Conservation (phyloP, 2,797 vertebrate species). For the Chaenodraco wilsoni region DNA sequence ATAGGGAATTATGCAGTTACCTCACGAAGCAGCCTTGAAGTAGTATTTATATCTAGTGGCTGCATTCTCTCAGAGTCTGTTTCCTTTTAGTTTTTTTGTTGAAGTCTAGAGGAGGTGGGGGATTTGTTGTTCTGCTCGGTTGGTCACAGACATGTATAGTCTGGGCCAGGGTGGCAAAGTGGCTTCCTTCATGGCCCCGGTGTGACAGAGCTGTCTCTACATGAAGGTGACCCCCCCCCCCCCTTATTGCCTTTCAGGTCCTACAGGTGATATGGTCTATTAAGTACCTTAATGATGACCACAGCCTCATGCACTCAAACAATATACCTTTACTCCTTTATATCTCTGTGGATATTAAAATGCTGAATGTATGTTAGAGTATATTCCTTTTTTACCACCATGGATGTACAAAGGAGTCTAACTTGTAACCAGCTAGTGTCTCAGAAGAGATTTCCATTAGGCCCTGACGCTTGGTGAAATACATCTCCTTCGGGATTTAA, state of each 20-base stretch:
- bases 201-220: slow-evolving; percentile 75
- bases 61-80: slow-evolving; percentile 2
- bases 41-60: slow-evolving; percentile 14
- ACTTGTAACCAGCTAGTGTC: slow-evolving; percentile 44
- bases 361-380: slow-evolving; percentile 15
- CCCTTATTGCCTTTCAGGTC: slow-evolving; percentile 72
- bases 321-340: slow-evolving; percentile 26
- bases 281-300: slow-evolving; percentile 84
- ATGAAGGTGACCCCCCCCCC: slow-evolving; percentile 82
- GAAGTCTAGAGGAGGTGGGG: slow-evolving; percentile 43
- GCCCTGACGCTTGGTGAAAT: slow-evolving; percentile 49
- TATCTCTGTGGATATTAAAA: slow-evolving; percentile 33
- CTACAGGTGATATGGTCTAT: slow-evolving; percentile 80
- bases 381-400: slow-evolving; percentile 20
- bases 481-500: slow-evolving; percentile 68
- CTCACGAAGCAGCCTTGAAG: slow-evolving; percentile 1
- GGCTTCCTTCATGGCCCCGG: slow-evolving; percentile 64
- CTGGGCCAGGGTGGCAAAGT: slow-evolving; percentile 60
- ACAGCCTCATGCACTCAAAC: slow-evolving; percentile 57
- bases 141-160: slow-evolving; percentile 70
- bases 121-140: slow-evolving; percentile 74
- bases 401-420: slow-evolving; percentile 15
- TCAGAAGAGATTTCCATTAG: slow-evolving; percentile 54
- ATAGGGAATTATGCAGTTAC: slow-evolving; percentile 2
- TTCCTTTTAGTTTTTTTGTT: slow-evolving; percentile 42